Percentiles rank a stretch among this genome's conserved stretches.
Conservation (phyloP, 2,797 vertebrate species). For the Pseudomugil tenellus region DNA sequence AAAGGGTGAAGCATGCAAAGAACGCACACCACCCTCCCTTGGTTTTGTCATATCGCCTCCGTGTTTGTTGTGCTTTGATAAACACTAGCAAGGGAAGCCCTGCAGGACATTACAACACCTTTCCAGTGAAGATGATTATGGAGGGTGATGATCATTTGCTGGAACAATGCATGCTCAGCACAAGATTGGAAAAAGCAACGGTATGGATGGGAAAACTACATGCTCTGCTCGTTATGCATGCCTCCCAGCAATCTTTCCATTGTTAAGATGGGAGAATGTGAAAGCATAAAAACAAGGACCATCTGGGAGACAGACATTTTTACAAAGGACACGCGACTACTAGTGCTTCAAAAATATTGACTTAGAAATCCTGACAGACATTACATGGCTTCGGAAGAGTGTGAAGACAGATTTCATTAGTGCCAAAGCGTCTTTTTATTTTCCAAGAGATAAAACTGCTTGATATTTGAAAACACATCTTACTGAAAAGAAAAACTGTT, state of each 20-base stretch:
- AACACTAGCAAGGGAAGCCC: slow-evolving; percentile 40
- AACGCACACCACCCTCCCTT: slow-evolving; percentile 24
- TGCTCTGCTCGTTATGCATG: slow-evolving; percentile 47
- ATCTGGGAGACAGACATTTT: slow-evolving; percentile 53
- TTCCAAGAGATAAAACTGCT: not conserved
- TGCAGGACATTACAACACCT: slow-evolving; percentile 51
- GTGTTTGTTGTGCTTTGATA: slow-evolving; percentile 32
- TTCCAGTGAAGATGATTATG: slow-evolving; percentile 16
- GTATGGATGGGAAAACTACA: slow-evolving; percentile 55
- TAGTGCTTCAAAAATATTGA: slow-evolving; percentile 50
- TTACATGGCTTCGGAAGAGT: slow-evolving; percentile 31
- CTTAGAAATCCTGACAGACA: slow-evolving; percentile 40
- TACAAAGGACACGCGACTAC: slow-evolving; percentile 60
- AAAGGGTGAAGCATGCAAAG: slow-evolving; percentile 36
- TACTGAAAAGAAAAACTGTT: not conserved
- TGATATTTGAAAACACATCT: not conserved
- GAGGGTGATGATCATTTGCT: slow-evolving; percentile 18
- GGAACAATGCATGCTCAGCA: slow-evolving; percentile 54
- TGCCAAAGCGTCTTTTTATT: not conserved
- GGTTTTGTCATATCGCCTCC: slow-evolving; percentile 23
- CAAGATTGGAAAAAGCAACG: slow-evolving; percentile 62
- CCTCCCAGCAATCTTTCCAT: slow-evolving; percentile 62
- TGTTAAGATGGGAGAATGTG: slow-evolving; percentile 57
- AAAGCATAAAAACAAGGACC: slow-evolving; percentile 42
- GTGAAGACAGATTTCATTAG: slow-evolving; percentile 14